phyloP scores from a whole-genome alignment of 2,888 invertebrate species.

The Trichogramma dendrolimi region DNA sequence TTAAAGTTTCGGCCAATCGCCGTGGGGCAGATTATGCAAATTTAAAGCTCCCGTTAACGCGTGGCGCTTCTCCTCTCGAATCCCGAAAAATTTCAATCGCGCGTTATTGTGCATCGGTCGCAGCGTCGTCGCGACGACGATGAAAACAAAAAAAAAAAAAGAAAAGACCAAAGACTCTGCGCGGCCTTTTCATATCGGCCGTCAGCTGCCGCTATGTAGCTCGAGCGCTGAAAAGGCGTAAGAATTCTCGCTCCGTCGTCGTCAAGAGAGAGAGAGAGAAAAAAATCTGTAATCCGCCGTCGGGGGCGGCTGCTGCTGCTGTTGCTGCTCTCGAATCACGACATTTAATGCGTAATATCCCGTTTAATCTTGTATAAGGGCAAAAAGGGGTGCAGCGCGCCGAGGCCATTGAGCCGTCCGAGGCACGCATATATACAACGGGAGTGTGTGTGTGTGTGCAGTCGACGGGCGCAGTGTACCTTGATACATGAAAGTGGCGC shows the following conservation, averaged over 20 bases:
- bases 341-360: slow-evolving; percentile 50
- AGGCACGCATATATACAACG: slow-evolving; percentile 9
- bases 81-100: too few species aligned
- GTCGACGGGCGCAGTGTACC: too few species aligned
- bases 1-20: too few species aligned
- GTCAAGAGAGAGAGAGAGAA: too few species aligned
- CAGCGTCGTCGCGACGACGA: neutral
- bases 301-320: slow-evolving; percentile 2
- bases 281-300: slow-evolving; percentile 2
- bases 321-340: slow-evolving; percentile 36
- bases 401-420: slow-evolving; percentile 23
- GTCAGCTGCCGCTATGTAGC: neutral
- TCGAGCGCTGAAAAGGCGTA: slow-evolving; percentile 23
- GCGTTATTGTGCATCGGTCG: too few species aligned
- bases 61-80: too few species aligned
- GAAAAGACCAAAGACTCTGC: neutral
- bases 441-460: too few species aligned
- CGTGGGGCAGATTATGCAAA: too few species aligned
- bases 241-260: slow-evolving; percentile 22
- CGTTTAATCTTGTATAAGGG: slow-evolving; percentile 46
- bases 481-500: too few species aligned
- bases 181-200: slow-evolving; percentile 6
- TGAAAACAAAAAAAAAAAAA: neutral
- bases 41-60: too few species aligned
- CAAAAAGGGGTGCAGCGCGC: slow-evolving; percentile 38